Evolutionary conservation across 2,888 invertebrate species (phyloP), one percentile per base, ranked within the genome.

Genomic region (Trypoxylon attenuatum): DNA sequence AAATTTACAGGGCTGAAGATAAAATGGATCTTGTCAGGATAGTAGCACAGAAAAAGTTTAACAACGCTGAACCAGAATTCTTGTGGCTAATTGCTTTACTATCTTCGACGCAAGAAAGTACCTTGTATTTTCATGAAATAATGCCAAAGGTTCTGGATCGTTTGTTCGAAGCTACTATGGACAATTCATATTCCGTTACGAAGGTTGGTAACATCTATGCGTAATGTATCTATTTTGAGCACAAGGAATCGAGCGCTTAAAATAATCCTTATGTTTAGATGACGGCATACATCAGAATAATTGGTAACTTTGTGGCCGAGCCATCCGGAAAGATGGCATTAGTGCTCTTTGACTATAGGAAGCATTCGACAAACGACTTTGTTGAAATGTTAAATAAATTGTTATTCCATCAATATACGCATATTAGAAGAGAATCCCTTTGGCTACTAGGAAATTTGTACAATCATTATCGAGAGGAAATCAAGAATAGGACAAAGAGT

Each of bases 371-470:
- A 8, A 54, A 69, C 1, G 63, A 75, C 39, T 49, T 72, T 3
- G 41, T 49, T 38, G 57, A 39, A 27, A 61, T 83, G 47, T 65
- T 82, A 3, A 73, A 77, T 18, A 69, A 70, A 61, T 65, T 86
- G 45, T 68, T 86, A 25, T 62, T 58, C 2, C 74, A 81, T 68
- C 68, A 76, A 22, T 74, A 82, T 49, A 23, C 60, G 46, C 81
- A 85, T 23, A 60, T 87, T 8, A 78, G 78, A 59, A 82, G 76
- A 62, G 86, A 87, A 69, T 80, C 84, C 16, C 42, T 87, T 1
- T 87, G 87, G 87, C 68, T 87, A n/a, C 2, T 56, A 85, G 86
- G 86, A 8, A 87, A 86, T 76, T 75, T 87, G 19, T 83, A 76
- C 56, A 84, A 83, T 57, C 85, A 85, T 61, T 19, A 56, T 27